phyloP scores from a whole-genome alignment of 2,888 invertebrate species.

The Salticus scenicus region DNA sequence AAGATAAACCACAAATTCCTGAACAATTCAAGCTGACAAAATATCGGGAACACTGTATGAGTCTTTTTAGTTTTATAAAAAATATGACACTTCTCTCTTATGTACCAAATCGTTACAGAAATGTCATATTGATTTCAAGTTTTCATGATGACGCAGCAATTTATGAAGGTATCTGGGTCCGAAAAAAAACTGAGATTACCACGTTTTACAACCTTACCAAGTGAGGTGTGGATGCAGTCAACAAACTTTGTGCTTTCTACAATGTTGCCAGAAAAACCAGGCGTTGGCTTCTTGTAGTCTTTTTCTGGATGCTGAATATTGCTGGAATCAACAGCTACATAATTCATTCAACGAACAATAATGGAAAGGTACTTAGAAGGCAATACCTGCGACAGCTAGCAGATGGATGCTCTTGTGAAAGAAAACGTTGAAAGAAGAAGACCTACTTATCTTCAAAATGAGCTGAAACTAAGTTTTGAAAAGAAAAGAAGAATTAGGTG shows the following conservation, averaged over 20 bases:
- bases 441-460: too few species aligned
- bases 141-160: conserved; percentile 16
- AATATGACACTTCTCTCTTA: conserved; percentile 21
- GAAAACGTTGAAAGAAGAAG: too few species aligned
- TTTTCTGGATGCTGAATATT: neutral
- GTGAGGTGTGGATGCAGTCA: neutral
- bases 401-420: too few species aligned
- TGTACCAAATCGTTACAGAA: conserved; percentile 6
- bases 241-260: neutral
- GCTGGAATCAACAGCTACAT: too few species aligned
- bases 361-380: too few species aligned
- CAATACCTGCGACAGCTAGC: too few species aligned
- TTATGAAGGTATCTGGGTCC: neutral
- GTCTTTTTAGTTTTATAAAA: conserved; percentile 27
- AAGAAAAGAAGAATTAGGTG: too few species aligned
- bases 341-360: too few species aligned
- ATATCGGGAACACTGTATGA: conserved; percentile 11
- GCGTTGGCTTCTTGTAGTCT: neutral
- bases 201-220: neutral
- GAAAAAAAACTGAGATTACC: neutral
- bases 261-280: neutral
- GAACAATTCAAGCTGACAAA: conserved; percentile 4
- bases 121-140: conserved; percentile 22
- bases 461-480: too few species aligned
- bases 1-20: conserved; percentile 19